Percentiles rank a stretch among this genome's conserved stretches.
Evolutionary conservation across 2,888 invertebrate genomes (phyloP).

Genomic region (Campaea margaritaria): DNA sequence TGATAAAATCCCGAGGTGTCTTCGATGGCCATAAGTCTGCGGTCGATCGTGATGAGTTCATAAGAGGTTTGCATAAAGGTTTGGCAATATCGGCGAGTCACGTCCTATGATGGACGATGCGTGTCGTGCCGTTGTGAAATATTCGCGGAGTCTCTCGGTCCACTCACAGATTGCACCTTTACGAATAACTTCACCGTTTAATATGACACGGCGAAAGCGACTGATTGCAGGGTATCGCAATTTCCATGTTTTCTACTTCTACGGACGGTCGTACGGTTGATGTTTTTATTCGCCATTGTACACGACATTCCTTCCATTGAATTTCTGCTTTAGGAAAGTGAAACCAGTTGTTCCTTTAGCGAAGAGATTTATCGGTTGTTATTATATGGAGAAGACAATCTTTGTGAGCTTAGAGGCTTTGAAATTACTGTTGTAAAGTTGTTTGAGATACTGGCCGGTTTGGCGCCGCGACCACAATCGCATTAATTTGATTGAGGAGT

Average conservation of each 20-base stretch:
- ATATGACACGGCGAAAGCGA: constrained; percentile 28
- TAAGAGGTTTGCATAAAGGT: constrained; percentile 67
- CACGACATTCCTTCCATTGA: constrained; percentile 32
- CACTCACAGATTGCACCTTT: constrained; percentile 41
- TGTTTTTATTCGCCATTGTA: constrained; percentile 36
- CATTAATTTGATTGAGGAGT: constrained; percentile 82
- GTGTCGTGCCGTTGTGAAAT: constrained; percentile 62
- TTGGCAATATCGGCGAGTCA: constrained; percentile 69
- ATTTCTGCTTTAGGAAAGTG: constrained; percentile 39
- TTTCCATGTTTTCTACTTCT: constrained; percentile 33
- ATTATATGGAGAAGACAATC: constrained; percentile 36
- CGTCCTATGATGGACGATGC: constrained; percentile 72
- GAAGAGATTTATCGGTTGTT: constrained; percentile 41
- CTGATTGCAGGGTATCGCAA: constrained; percentile 25
- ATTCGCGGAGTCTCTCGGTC: constrained; percentile 49
- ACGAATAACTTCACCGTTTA: constrained; percentile 34
- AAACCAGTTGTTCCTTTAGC: constrained; percentile 40
- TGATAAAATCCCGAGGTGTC: constrained; percentile 54
- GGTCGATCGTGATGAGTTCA: constrained; percentile 74
- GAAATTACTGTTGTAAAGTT: constrained; percentile 35
- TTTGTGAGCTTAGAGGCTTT: constrained; percentile 26
- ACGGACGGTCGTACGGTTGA: constrained; percentile 15
- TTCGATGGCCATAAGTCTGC: constrained; percentile 66
- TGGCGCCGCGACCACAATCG: constrained; percentile 71
- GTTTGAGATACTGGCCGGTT: constrained; percentile 59